Evolutionary conservation across 2,888 invertebrate genomes (phyloP).

Genomic region (Volucella inanis): DNA sequence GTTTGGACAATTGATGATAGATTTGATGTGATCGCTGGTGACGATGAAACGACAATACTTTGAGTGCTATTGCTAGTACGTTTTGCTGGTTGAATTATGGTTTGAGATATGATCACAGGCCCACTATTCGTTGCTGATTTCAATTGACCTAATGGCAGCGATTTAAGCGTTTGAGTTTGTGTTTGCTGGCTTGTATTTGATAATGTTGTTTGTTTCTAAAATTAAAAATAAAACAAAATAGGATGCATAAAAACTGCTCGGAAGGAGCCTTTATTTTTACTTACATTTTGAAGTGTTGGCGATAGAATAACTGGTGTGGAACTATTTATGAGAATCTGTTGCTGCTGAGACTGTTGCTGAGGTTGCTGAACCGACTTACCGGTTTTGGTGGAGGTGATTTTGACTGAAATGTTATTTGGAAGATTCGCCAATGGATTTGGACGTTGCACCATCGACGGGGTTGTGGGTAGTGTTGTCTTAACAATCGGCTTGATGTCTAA

Average conservation of each 20-base stretch:
- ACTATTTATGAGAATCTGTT: constrained; percentile 81
- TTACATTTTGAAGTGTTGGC: constrained; percentile 77
- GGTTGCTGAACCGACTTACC: constrained; percentile 76
- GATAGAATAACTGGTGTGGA: constrained; percentile 81
- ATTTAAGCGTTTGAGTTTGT: constrained; percentile 80
- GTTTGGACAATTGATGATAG: constrained; percentile 61
- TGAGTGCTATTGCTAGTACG: constrained; percentile 68
- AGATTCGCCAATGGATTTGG: constrained; percentile 80
- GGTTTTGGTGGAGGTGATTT: constrained; percentile 81
- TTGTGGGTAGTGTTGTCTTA: constrained; percentile 75
- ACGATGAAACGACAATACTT: constrained; percentile 58
- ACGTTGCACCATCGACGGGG: constrained; percentile 76
- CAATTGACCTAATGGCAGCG: constrained; percentile 81
- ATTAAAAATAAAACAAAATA: not conserved
- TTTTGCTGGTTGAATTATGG: constrained; percentile 82
- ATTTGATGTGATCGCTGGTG: constrained; percentile 65
- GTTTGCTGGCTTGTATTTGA: constrained; percentile 76
- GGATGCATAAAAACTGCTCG: not conserved
- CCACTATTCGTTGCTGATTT: constrained; percentile 81
- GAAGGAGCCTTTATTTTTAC: constrained; percentile 65
- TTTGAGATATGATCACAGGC: constrained; percentile 82
- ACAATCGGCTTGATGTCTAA: constrained; percentile 80
- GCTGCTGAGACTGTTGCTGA: constrained; percentile 75
- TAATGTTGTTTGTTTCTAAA: constrained; percentile 55
- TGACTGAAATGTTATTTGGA: constrained; percentile 82